Conservation (phyloP, 2,797 vertebrate genomes). For the Amblyraja radiata region DNA sequence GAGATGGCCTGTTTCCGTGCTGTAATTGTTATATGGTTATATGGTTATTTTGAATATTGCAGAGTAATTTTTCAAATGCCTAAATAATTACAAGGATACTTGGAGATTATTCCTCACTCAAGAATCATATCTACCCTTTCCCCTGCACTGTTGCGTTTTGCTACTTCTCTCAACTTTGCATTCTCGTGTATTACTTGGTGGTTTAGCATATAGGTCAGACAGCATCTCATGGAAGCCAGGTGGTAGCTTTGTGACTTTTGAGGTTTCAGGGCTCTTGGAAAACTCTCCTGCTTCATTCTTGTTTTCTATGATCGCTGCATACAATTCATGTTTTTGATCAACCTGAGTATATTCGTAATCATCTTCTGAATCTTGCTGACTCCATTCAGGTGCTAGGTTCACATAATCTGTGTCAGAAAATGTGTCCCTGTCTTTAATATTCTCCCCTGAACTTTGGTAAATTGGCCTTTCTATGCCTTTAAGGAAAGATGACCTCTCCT, state of each 20-base stretch:
- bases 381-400: not conserved
- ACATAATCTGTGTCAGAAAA: not conserved
- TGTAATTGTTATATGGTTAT: too few species aligned
- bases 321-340: not conserved
- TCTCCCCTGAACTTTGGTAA: not conserved
- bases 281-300: not conserved
- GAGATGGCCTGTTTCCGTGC: too few species aligned
- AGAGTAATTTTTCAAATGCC: not conserved
- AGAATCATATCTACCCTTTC: not conserved
- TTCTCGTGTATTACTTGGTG: not conserved
- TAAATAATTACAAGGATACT: not conserved
- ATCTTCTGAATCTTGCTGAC: too few species aligned
- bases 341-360: not conserved
- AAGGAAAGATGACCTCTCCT: not conserved
- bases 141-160: not conserved
- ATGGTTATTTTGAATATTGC: not conserved
- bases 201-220: not conserved
- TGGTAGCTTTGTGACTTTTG: slow-evolving; percentile 9
- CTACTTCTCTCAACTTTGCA: not conserved
- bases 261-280: not conserved
- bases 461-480: not conserved
- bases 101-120: not conserved
- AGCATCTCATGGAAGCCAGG: not conserved
- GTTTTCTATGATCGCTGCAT: too few species aligned
- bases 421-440: not conserved